phyloP scores from a whole-genome alignment of 2,888 invertebrate species.

The Hypselothyrea guttata region DNA sequence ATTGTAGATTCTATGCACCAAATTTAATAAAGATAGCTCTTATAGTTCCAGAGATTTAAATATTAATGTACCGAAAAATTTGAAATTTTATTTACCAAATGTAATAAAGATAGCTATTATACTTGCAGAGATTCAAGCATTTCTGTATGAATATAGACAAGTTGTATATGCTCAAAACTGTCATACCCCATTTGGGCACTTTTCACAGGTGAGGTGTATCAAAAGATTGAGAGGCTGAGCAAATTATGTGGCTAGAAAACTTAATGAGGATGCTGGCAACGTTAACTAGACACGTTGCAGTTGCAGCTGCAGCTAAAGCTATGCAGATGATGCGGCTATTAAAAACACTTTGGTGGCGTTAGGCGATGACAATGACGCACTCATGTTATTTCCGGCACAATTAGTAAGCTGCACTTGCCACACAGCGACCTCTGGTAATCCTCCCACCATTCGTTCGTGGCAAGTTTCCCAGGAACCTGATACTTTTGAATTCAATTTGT shows the following conservation, averaged over 20 bases:
- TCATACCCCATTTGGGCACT: slow-evolving; percentile 1
- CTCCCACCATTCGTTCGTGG: background rate
- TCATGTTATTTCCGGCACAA: slow-evolving; percentile 75
- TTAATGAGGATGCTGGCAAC: slow-evolving; percentile 75
- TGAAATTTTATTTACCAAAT: too few species aligned
- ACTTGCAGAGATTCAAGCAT: too few species aligned
- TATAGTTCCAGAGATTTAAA: too few species aligned
- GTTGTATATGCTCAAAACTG: too few species aligned
- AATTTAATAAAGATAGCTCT: too few species aligned
- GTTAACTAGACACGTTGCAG: slow-evolving; percentile 72
- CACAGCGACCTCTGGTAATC: background rate
- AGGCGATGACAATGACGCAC: slow-evolving; percentile 50
- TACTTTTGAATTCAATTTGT: slow-evolving; percentile 79
- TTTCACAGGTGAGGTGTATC: background rate
- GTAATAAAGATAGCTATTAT: too few species aligned
- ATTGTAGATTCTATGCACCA: too few species aligned
- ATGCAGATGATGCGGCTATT: slow-evolving; percentile 57
- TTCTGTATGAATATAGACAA: too few species aligned
- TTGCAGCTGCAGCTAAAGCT: slow-evolving; percentile 10
- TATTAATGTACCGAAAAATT: too few species aligned
- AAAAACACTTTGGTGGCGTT: slow-evolving; percentile 76
- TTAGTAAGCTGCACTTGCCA: slow-evolving; percentile 49
- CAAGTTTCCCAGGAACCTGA: slow-evolving; percentile 76
- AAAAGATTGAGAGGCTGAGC: slow-evolving; percentile 47
- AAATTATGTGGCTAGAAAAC: slow-evolving; percentile 63